Base-by-base conservation (phyloP, 2,113 vertebrate species). In the Triplophysa rosa region DNA sequence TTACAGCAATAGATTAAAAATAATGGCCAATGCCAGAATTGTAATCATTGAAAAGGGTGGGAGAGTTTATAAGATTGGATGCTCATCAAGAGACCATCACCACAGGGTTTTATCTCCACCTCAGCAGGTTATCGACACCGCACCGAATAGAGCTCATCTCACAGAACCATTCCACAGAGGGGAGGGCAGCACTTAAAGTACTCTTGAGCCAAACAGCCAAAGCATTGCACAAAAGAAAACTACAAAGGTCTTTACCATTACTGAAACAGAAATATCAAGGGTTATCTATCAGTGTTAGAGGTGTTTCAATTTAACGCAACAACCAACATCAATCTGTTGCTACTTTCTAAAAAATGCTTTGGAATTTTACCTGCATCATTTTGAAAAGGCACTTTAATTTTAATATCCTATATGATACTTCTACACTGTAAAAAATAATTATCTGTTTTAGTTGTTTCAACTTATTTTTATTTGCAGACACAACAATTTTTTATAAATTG, bases 191-290 rank as follows among this genome's bases (percentile, higher is more conserved):
- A 69, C 45, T 68, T 52, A 69, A 69, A 69, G 9, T 11, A 45
- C 47, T 52, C 67, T 69, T 54, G 23, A 69, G 24, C 47, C 67
- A 52, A 54, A 69, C 7, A 69, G 67, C 47, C 24, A 69, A 69
- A 29, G 8, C 16, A 54, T 54, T 54, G 4, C 52, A 47, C 52
- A 2, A 69, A 24, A 29, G 24, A 69, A 52, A 67, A 67, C 0
- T 16, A 16, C 67, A 69, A 69, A 69, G 24, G 67, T 69, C 67
- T 2, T 69, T 54, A 26, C 47, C 17, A n/a, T 29, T 54, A 29
- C 47, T 54, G 67, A 29, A 29, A 54, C 1, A 54, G 16, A 69
- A 69, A 69, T 24, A 54, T 69, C 47, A 54, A 69, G 33, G 33
- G 33, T 7, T 37, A 7, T 37, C 6, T 37, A 37, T 37, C 24